phyloP scores from a whole-genome alignment of 2,888 invertebrate genomes.

The Vannuccia rotundouncinata region DNA sequence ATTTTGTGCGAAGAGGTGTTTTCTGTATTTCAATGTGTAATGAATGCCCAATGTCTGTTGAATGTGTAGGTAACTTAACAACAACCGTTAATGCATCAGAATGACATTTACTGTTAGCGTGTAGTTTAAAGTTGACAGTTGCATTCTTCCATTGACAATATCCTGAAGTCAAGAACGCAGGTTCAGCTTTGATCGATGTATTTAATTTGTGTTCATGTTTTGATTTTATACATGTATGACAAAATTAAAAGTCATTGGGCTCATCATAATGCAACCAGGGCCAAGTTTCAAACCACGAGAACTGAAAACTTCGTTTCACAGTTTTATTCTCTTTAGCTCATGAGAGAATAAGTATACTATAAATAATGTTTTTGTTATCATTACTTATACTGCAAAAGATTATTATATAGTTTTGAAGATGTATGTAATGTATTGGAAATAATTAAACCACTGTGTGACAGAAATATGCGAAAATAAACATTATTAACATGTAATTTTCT shows the following conservation, averaged over 20 bases:
- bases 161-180: conserved; percentile 21
- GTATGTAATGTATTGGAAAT: not conserved
- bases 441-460: not conserved
- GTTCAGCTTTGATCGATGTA: conserved; percentile 2
- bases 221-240: conserved; percentile 12
- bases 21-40: conserved; percentile 26
- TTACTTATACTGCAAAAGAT: not conserved
- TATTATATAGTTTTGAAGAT: not conserved
- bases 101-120: conserved; percentile 19
- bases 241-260: not conserved
- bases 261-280: conserved; percentile 22
- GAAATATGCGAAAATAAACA: not conserved
- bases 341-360: not conserved
- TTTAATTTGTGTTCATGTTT: conserved; percentile 19
- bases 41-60: conserved; percentile 10
- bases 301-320: conserved; percentile 19
- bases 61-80: conserved; percentile 26
- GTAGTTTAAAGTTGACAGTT: conserved; percentile 4
- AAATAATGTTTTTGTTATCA: not conserved
- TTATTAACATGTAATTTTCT: not conserved
- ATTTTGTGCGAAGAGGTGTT: no score
- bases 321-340: conserved; percentile 3
- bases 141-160: conserved; percentile 17
- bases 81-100: conserved; percentile 5
- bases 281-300: conserved; percentile 21